Conservation (phyloP, 37 sponge, comb jelly and placozoan species). For the Chondrosia reniformis region DNA sequence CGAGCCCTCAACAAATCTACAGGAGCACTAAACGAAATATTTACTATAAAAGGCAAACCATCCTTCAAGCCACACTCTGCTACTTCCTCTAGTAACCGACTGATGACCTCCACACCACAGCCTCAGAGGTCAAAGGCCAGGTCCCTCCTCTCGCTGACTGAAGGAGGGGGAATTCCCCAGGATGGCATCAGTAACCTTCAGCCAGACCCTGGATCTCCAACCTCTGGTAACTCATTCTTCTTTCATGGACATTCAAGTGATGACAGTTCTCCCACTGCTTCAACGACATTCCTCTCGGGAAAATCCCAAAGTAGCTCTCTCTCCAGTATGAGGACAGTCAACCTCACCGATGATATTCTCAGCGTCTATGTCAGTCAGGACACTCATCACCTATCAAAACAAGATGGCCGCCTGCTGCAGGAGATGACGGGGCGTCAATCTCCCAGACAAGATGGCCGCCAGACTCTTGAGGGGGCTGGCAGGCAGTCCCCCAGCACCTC, state of each 20-base stretch:
- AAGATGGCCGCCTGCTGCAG: too few species aligned
- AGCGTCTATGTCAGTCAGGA: background rate
- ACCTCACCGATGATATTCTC: conserved; percentile 13
- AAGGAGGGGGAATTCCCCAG: background rate
- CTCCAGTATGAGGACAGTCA: conserved; percentile 1
- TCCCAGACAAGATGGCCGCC: background rate
- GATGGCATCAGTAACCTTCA: background rate
- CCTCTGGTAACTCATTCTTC: background rate
- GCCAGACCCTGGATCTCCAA: background rate
- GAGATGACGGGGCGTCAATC: too few species aligned
- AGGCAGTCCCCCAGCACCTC: background rate
- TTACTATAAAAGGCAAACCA: too few species aligned
- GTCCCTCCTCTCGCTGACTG: background rate
- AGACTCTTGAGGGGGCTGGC: background rate
- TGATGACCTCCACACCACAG: conserved; percentile 1
- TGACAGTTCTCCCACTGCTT: background rate
- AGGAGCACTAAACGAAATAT: conserved; percentile 9
- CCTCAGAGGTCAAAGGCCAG: conserved; percentile 12
- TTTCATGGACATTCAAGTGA: background rate
- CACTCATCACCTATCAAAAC: too few species aligned
- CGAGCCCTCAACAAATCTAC: conserved; percentile 17
- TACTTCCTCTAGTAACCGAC: background rate
- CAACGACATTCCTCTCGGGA: background rate
- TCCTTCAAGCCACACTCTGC: background rate
- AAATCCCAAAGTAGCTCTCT: background rate